phyloP scores from a whole-genome alignment of 2,888 invertebrate genomes.

The Archips crataeganus region DNA sequence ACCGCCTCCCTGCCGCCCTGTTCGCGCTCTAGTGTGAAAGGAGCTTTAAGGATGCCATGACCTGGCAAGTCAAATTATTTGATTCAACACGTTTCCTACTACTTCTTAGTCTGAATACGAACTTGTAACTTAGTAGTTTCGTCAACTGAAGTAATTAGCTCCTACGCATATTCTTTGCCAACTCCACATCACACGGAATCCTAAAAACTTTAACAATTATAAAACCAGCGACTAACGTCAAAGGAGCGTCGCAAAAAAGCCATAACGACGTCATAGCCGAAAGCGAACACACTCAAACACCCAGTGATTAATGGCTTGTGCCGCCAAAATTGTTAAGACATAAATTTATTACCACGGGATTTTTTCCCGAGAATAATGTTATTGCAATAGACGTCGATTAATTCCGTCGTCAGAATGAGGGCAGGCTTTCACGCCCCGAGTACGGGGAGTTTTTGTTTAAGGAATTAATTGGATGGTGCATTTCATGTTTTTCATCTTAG shows the following conservation, averaged over 20 bases:
- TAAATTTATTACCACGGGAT: conserved; percentile 51
- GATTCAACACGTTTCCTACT: background rate
- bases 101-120: no score
- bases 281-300: conserved; percentile 27
- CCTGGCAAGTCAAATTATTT: no score
- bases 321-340: conserved; percentile 57
- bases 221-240: background rate
- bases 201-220: conserved; percentile 20
- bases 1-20: no score
- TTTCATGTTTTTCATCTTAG: conserved; percentile 21
- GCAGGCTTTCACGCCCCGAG: conserved; percentile 1
- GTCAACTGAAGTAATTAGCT: no score
- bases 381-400: conserved; percentile 57
- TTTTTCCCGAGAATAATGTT: conserved; percentile 51
- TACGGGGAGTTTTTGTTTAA: conserved; percentile 6
- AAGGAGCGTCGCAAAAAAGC: conserved; percentile 14
- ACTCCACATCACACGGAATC: no score
- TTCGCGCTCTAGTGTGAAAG: no score
- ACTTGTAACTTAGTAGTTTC: no score
- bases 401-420: conserved; percentile 47
- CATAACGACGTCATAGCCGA: conserved; percentile 25
- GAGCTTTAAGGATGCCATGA: no score
- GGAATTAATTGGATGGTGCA: conserved; percentile 5
- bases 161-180: no score
- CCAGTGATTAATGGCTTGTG: conserved; percentile 42